These are phyloP conservation scores for Chrysomela aeneicollis DNA, from an alignment of 2,888 invertebrate genomes.

Conservation along the genomic window DNA sequence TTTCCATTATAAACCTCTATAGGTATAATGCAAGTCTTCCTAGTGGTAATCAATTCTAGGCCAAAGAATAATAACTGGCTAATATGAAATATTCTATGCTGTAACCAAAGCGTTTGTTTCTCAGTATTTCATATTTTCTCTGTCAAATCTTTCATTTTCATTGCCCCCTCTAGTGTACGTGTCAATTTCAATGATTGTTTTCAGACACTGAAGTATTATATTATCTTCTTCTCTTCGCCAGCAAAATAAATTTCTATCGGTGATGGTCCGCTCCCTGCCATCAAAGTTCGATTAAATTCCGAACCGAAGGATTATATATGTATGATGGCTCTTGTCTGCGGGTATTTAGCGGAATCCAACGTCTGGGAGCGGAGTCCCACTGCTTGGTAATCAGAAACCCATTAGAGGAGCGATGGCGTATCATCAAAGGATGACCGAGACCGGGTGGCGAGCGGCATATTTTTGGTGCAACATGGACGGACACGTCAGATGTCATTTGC, in stretches of 20 bases:
- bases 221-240: too few species aligned
- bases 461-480: conserved; percentile 15
- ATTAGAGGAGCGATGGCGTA: conserved; percentile 57
- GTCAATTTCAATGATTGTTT: too few species aligned
- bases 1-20: too few species aligned
- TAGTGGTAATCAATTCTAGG: too few species aligned
- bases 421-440: conserved; percentile 53
- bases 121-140: too few species aligned
- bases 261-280: neutral
- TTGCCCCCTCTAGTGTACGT: too few species aligned
- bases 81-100: too few species aligned
- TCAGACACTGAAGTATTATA: too few species aligned
- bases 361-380: conserved; percentile 46
- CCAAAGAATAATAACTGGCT: too few species aligned
- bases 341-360: conserved; percentile 25
- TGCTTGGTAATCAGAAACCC: conserved; percentile 58
- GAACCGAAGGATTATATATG: neutral
- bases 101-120: too few species aligned
- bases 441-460: conserved; percentile 48
- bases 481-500: conserved; percentile 9
- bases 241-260: neutral
- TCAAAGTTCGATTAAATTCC: neutral
- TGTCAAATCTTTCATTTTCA: too few species aligned
- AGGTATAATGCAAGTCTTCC: too few species aligned
- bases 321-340: neutral